phyloP scores from a whole-genome alignment of 2,888 invertebrate genomes.

The Torymus tubicola region DNA sequence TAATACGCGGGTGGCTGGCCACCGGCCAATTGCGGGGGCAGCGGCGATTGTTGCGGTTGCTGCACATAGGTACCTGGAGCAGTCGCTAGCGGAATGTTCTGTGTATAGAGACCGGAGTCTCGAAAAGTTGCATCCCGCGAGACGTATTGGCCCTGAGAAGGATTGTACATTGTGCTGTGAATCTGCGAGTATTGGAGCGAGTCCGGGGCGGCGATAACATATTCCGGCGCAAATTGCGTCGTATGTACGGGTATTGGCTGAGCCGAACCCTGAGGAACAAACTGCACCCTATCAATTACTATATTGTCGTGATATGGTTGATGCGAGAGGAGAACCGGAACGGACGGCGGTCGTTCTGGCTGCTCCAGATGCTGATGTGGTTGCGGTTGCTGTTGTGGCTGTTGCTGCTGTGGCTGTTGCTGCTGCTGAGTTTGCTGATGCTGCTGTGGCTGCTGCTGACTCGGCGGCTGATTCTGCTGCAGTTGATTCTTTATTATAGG shows the following conservation, averaged over 20 bases:
- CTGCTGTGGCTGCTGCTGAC: constrained; percentile 18
- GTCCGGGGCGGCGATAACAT: constrained; percentile 63
- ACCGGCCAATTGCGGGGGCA: constrained; percentile 70
- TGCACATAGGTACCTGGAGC: constrained; percentile 71
- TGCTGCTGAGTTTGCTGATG: constrained; percentile 20
- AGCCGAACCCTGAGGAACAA: constrained; percentile 70
- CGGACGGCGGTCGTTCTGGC: constrained; percentile 66
- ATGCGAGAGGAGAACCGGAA: constrained; percentile 66
- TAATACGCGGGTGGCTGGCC: constrained; percentile 71
- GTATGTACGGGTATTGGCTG: constrained; percentile 71
- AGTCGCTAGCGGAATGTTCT: constrained; percentile 62
- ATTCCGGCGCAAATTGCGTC: constrained; percentile 70
- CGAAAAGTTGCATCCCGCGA: constrained; percentile 71
- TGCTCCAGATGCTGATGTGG: constrained; percentile 63
- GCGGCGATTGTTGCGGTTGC: constrained; percentile 68
- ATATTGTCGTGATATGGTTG: constrained; percentile 68
- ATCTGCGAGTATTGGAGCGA: constrained; percentile 70
- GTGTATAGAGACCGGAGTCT: constrained; percentile 67
- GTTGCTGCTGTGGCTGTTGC: background rate
- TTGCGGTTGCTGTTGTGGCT: constrained; percentile 10
- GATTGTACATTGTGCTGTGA: constrained; percentile 69
- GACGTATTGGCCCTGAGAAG: constrained; percentile 70
- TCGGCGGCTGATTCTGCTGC: constrained; percentile 17
- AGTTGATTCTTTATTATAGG: constrained; percentile 41
- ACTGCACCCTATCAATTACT: constrained; percentile 65